Base-by-base conservation (phyloP, 2,113 vertebrate genomes). In the Ophthalmolycus amberensis region DNA sequence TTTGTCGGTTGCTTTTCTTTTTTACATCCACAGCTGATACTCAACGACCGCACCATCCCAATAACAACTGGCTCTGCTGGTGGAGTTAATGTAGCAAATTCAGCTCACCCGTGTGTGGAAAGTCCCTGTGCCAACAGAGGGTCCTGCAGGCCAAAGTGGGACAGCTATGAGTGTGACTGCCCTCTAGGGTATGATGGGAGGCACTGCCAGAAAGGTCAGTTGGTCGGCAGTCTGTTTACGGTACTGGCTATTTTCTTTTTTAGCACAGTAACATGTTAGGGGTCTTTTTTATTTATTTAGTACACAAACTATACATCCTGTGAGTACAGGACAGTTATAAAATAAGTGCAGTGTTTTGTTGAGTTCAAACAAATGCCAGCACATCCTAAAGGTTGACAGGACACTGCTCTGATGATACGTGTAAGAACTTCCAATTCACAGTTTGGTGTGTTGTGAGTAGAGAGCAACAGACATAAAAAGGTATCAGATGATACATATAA, bases 161-260 rank as follows among this genome's bases (percentile, higher is more conserved):
- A 99, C 50, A 82, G 84, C 63, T 99, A 99, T 0, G 96, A 98
- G 65, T 99, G 98, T 66, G 97, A 99, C 93, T 99, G 98, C 79
- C 94, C 96, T 4, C 92, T 99, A 69, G 97, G 98, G 67, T 99
- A 97, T 0, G 97, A 98, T 75, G 98, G 97, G 16, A 93, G 92
- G 22, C 96, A 97, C 71, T 99, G 98, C 87, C 97, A 98, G 87
- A 98, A 98, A 97, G 98, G 98, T 99, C 95, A 75, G 3, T 22
- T 22, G 9, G 98, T 99, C 95, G 74, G 3, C 16, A n/a, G 7
- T 9, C 5, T n/a, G 18, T 73, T 11, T 38, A 10, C 52, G 34
- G 37, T 58, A 44, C 37, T 44, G 34, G 6, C 14, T 58, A n/a
- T 54, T 54, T 34, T 48, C 9, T 12, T 1, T 38, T 50, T 20